Base-by-base conservation (phyloP, 2,888 invertebrate species). In the Rhyacophila evoluta region DNA sequence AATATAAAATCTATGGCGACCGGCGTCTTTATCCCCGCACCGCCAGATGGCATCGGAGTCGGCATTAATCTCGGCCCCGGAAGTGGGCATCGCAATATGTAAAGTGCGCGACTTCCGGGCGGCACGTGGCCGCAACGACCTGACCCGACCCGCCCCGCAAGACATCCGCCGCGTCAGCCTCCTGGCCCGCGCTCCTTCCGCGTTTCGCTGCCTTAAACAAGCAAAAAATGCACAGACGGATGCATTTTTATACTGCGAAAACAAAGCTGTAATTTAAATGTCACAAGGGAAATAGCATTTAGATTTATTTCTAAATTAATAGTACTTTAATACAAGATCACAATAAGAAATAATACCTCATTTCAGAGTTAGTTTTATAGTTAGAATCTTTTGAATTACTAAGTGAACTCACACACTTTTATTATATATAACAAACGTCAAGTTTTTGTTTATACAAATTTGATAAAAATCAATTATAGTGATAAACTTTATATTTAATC, bases 31-130 rank as follows among this genome's bases (percentile, higher is more conserved):
- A 29, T 15, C 71, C 71, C 71, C 19, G n/a, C 69, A 25, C 76
- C 55, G 72, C 71, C 67, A 70, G 38, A 74, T 68, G 70, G 75
- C 75, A 19, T 29, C 68, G 39, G 39, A 55, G 55, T 33, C 67
- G 70, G 70, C 28, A 77, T 73, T 77, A 70, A 74, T 74, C 74
- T 41, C 71, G 37, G 25, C 55, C 33, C 72, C 69, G 75, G 78
- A 73, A 76, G 70, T 33, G 71, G 12, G 55, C 71, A 38, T 68
- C 25, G 67, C 72, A 73, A 77, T 74, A 76, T 78, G 80, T 77
- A 81, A 81, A 81, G 77, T 78, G 78, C 69, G 27, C 55, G 70
- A 70, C 68, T 74, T 81, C 76, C 78, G 75, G 73, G 74, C 11
- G 27, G 12, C 74, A 38, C 77, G 68, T 37, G 72, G 37, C 15